A percentile compares a stretch with the other conserved stretches of the same genome.
phyloP scores from a whole-genome alignment of 2,888 invertebrate species.

The Polymixis lichenea region DNA sequence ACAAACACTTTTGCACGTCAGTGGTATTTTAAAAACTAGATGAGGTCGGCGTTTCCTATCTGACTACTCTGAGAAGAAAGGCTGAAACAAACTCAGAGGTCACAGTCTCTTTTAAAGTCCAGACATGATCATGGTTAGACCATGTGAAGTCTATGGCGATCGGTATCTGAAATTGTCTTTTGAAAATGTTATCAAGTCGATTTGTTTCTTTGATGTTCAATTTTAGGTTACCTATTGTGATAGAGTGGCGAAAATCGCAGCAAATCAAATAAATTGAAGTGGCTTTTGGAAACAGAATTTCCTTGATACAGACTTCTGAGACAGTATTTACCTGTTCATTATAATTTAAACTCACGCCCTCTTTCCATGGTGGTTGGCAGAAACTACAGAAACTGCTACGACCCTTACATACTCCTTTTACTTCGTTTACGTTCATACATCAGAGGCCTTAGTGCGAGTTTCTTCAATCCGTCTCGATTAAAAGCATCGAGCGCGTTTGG shows the following conservation, averaged over 20 bases:
- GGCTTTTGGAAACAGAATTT: neutral
- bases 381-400: neutral
- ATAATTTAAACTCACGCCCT: neutral
- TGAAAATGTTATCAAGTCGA: neutral
- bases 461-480: too few species aligned
- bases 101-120: too few species aligned
- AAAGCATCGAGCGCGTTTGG: too few species aligned
- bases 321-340: neutral
- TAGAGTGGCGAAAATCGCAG: neutral
- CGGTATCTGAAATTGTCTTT: too few species aligned
- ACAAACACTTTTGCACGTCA: too few species aligned
- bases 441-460: too few species aligned
- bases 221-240: neutral
- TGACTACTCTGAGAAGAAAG: too few species aligned
- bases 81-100: too few species aligned
- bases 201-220: constrained; percentile 4
- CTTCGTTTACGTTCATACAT: neutral
- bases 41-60: too few species aligned
- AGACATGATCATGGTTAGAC: too few species aligned
- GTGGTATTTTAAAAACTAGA: too few species aligned
- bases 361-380: neutral
- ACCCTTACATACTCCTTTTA: neutral
- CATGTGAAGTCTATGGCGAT: too few species aligned
- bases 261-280: constrained; percentile 14
- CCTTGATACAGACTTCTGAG: neutral